Conservation (phyloP, 1,140 invertebrate species). For the Macrobrachium rosenbergii region DNA sequence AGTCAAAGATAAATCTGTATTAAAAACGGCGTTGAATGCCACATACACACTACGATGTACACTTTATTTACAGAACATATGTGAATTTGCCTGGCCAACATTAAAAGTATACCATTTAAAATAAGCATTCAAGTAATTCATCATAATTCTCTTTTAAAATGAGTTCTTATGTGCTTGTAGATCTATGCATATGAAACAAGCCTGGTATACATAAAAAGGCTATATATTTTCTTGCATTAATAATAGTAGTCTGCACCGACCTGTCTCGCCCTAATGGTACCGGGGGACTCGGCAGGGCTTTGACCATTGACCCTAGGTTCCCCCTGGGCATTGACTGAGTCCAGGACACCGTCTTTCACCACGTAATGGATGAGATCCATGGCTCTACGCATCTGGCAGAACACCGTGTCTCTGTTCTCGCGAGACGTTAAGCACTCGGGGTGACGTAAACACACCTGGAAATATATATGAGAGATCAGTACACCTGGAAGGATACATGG, state of each 20-base stretch:
- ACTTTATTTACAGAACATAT: no score
- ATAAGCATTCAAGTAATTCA: background rate
- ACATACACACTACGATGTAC: no score
- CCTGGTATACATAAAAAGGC: conserved; percentile 31
- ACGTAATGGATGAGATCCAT: conserved; percentile 98
- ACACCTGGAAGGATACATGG: no score
- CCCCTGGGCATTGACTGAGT: conserved; percentile 72
- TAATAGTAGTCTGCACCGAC: conserved; percentile 71
- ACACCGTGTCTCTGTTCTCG: conserved; percentile 96
- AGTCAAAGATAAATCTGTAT: no score
- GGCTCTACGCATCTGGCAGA: conserved; percentile 95
- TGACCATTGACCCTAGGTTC: conserved; percentile 66
- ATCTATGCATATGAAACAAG: background rate
- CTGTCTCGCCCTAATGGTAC: conserved; percentile 68
- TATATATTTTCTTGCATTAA: conserved; percentile 70
- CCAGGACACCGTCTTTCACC: conserved; percentile 91
- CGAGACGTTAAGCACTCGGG: conserved; percentile 92
- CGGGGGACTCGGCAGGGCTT: conserved; percentile 66
- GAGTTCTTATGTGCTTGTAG: background rate
- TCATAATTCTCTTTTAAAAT: background rate
- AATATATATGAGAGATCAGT: background rate
- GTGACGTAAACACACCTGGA: conserved; percentile 85
- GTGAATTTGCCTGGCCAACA: no score
- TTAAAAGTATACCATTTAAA: no score
- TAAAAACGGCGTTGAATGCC: no score